Evolutionary conservation across 2,797 vertebrate genomes (phyloP).

Genomic region (Mus spretus): DNA sequence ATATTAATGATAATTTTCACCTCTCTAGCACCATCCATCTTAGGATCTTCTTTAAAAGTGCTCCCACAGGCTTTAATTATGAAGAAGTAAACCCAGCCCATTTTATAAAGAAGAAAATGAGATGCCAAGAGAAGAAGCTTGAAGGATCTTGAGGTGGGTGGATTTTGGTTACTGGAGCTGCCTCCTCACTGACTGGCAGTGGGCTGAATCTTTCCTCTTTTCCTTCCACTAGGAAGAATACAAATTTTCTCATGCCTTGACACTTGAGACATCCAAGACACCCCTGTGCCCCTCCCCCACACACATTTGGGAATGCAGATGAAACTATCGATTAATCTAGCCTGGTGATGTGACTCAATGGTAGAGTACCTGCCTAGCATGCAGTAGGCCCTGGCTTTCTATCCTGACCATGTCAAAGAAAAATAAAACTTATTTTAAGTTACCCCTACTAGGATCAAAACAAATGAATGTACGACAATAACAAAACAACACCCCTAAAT

Average conservation of each 20-base stretch:
- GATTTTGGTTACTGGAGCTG: conserved; percentile 6
- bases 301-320: not conserved
- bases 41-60: conserved; percentile 62
- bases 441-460: not conserved
- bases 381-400: not conserved
- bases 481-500: not conserved
- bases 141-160: not conserved
- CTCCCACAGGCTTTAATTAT: conserved; percentile 73
- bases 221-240: conserved; percentile 50
- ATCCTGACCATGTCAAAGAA: not conserved
- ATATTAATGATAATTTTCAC: conserved; percentile 82
- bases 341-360: not conserved
- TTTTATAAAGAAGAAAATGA: conserved; percentile 68
- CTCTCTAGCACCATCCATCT: conserved; percentile 65
- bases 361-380: not conserved
- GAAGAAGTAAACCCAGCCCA: conserved; percentile 56
- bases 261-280: not conserved
- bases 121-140: conserved; percentile 17
- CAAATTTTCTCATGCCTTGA: conserved; percentile 45
- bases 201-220: not conserved
- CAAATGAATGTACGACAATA: not conserved
- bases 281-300: not conserved
- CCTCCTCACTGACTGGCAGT: not conserved
- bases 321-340: conserved; percentile 16
- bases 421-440: not conserved